These are phyloP conservation scores for Hycleus phaleratus DNA, from an alignment of 1,140 invertebrate species.

Conservation along the genomic window DNA sequence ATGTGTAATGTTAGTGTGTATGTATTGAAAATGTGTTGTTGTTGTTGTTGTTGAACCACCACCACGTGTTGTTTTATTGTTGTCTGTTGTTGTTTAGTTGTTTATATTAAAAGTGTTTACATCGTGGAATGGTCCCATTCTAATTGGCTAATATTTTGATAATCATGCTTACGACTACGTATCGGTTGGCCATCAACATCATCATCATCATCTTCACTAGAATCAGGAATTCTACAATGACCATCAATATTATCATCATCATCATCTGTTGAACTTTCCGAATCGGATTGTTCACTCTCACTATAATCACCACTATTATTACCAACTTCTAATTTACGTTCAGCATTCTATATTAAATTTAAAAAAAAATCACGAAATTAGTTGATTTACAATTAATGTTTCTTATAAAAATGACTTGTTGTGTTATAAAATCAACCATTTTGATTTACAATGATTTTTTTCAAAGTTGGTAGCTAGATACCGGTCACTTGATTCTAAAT, in stretches of 20 bases:
- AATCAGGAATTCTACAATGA: slow-evolving; percentile 42
- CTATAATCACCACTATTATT: slow-evolving; percentile 41
- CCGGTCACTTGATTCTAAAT: too few relatives aligned
- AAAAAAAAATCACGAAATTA: slow-evolving; percentile 11
- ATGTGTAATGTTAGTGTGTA: too few relatives aligned
- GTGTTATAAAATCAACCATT: too few relatives aligned
- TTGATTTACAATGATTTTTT: too few relatives aligned
- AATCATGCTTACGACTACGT: slow-evolving; percentile 49
- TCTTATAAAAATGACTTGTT: too few relatives aligned
- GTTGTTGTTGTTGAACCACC: too few relatives aligned
- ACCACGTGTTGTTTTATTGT: not conserved
- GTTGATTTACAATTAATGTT: too few relatives aligned
- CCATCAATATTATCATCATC: slow-evolving; percentile 50
- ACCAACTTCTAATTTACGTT: slow-evolving; percentile 33
- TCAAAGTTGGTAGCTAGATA: too few relatives aligned
- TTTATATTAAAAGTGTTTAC: slow-evolving; percentile 39
- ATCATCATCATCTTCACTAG: slow-evolving; percentile 61
- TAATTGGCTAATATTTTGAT: slow-evolving; percentile 59
- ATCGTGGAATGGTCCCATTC: slow-evolving; percentile 65
- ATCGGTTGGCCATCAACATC: slow-evolving; percentile 57
- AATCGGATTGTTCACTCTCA: slow-evolving; percentile 58
- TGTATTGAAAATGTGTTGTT: too few relatives aligned
- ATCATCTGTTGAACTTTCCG: slow-evolving; percentile 62
- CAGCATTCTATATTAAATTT: slow-evolving; percentile 30
- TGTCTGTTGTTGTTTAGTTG: not conserved